These are phyloP conservation scores for Nebria salina DNA, from an alignment of 2,888 invertebrate genomes.

Conservation along the genomic window DNA sequence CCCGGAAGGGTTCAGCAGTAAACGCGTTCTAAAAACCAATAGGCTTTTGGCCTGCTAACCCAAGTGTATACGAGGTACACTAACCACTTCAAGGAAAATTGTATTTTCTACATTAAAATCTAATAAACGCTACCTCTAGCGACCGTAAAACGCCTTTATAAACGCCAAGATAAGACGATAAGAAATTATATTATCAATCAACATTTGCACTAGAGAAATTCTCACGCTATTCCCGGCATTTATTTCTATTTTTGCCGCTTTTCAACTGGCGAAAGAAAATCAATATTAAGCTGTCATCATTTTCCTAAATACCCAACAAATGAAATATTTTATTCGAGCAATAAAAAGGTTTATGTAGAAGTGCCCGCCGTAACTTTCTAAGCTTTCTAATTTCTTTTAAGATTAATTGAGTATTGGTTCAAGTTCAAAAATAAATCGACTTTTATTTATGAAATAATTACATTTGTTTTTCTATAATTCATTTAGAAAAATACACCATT, in stretches of 20 bases:
- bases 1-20: background rate
- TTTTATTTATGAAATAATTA: too few species aligned
- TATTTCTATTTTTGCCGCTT: background rate
- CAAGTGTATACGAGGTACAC: background rate
- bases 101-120: background rate
- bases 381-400: too few species aligned
- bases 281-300: background rate
- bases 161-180: background rate
- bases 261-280: background rate
- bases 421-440: too few species aligned
- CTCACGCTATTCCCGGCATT: background rate
- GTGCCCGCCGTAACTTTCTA: too few species aligned
- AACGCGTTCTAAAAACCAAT: background rate
- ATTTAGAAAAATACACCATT: too few species aligned
- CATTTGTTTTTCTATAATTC: too few species aligned
- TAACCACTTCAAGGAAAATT: background rate
- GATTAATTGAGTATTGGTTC: too few species aligned
- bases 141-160: background rate
- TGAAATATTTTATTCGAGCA: background rate
- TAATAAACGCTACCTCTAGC: background rate
- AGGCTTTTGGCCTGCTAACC: background rate
- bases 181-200: constrained; percentile 1
- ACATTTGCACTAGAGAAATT: background rate
- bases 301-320: background rate
- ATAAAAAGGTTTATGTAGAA: background rate